Percentiles rank a stretch among this genome's conserved stretches.
These are phyloP conservation scores for Marisa cornuarietis DNA, from an alignment of 1,140 invertebrate species.

Conservation along the genomic window DNA sequence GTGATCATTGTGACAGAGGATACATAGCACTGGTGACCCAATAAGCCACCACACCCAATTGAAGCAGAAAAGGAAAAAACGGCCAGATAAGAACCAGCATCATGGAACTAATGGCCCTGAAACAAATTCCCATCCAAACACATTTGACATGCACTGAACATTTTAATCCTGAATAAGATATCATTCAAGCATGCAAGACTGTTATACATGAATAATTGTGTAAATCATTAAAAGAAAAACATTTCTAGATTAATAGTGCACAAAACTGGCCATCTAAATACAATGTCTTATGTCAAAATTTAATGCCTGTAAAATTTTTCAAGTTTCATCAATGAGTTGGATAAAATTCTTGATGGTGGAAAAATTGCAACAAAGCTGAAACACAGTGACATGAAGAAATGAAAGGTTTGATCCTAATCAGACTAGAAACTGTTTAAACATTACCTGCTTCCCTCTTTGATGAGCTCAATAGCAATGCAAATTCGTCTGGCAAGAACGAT, in stretches of 20 bases:
- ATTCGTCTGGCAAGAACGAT: conserved; percentile 88
- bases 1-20: conserved; percentile 32
- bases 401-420: conserved; percentile 86
- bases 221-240: too few species aligned
- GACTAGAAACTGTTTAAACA: conserved; percentile 83
- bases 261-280: too few species aligned
- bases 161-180: too few species aligned
- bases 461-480: conserved; percentile 86
- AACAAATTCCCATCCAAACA: conserved; percentile 52
- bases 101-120: conserved; percentile 85
- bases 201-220: too few species aligned
- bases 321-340: too few species aligned
- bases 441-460: conserved; percentile 83
- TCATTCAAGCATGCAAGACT: too few species aligned
- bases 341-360: conserved; percentile 22
- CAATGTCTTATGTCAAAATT: too few species aligned
- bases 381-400: conserved; percentile 75
- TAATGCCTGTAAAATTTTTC: too few species aligned
- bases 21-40: conserved; percentile 78
- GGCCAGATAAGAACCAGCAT: conserved; percentile 90
- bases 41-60: conserved; percentile 79
- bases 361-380: conserved; percentile 84
- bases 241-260: too few species aligned
- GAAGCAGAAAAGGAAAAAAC: conserved; percentile 86
- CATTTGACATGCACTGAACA: too few species aligned